Base-by-base conservation (phyloP, 2,797 vertebrate species). In the Fundulus diaphanus region DNA sequence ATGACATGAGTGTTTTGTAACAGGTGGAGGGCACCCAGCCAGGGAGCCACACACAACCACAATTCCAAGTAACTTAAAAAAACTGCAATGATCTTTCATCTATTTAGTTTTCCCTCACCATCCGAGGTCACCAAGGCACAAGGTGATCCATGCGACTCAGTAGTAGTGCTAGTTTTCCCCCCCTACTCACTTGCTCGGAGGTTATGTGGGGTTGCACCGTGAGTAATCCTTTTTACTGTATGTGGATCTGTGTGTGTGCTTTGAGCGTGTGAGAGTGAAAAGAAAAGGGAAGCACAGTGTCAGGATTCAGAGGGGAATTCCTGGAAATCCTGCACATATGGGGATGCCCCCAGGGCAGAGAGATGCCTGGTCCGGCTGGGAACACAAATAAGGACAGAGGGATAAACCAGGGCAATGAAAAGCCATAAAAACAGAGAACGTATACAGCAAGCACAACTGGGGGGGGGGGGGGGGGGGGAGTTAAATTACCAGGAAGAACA, bases 121-220 rank as follows among this genome's bases (percentile, higher is more conserved):
- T 80, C 68, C 80, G 77, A 83, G 84, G 83, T 92, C 83, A 86
- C 92, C 92, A 87, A 68, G 82, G 71, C 75, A 49, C 83, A 54
- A 73, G 78, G 81, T 73, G 82, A 88, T 74, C 71, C 70, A 49
- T 68, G 78, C 79, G 78, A 85, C 78, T 82, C 68, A 67, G 73
- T 56, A 31, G 59, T 72, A 42, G 69, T 44, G 73, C 74, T 70
- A 80, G 68, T 75, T 77, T 77, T 71, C 63, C 42, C 40, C 56
- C 57, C 52, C 40, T 51, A 67, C 66, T 86, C 74, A 46, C 24
- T 79, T 79, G 75, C 71, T 79, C 42, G 76, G 71, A 79, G 78
- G 72, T 74, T 63, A 59, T 66, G 18, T 35, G 37, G 65, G 67
- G 75, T 75, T 52, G 70, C 75, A 73, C 71, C 42, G 49, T 51